Conservation (phyloP, 2,888 invertebrate species). For the Seira musarum region DNA sequence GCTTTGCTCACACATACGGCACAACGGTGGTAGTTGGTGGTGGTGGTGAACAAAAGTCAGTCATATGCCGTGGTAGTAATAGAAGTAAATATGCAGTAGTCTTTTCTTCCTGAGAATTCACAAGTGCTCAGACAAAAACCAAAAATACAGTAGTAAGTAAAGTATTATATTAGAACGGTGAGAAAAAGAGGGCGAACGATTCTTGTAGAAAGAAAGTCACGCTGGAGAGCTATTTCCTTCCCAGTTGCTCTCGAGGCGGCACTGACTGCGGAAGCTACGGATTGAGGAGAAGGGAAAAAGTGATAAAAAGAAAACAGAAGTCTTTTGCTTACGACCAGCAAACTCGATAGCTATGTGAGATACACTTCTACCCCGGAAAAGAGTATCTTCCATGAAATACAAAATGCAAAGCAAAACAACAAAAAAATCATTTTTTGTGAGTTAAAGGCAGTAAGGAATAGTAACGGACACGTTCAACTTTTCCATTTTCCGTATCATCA, state of each 20-base stretch:
- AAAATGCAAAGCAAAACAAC: neutral
- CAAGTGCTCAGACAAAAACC: conserved; percentile 1
- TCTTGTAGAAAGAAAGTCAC: conserved; percentile 40
- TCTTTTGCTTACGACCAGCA: neutral
- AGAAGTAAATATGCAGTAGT: too few relatives aligned
- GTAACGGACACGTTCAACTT: neutral
- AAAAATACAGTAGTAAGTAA: neutral
- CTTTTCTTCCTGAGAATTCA: conserved; percentile 6
- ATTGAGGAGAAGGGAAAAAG: conserved; percentile 12
- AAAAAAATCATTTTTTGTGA: neutral
- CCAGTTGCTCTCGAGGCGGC: conserved; percentile 53
- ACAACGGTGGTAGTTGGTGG: neutral
- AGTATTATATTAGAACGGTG: conserved; percentile 13
- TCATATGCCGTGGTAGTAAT: conserved; percentile 2
- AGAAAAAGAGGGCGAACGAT: conserved; percentile 31
- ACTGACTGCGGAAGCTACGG: conserved; percentile 46
- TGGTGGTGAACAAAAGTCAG: conserved; percentile 2
- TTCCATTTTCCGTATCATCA: conserved; percentile 25
- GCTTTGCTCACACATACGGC: neutral
- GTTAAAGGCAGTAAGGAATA: neutral
- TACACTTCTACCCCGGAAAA: neutral
- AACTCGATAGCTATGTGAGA: neutral
- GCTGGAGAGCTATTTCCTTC: conserved; percentile 50
- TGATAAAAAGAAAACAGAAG: conserved; percentile 18
- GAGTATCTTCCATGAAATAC: neutral